phyloP scores from a whole-genome alignment of 2,113 vertebrate genomes.

The Hyperopisus bebe region DNA sequence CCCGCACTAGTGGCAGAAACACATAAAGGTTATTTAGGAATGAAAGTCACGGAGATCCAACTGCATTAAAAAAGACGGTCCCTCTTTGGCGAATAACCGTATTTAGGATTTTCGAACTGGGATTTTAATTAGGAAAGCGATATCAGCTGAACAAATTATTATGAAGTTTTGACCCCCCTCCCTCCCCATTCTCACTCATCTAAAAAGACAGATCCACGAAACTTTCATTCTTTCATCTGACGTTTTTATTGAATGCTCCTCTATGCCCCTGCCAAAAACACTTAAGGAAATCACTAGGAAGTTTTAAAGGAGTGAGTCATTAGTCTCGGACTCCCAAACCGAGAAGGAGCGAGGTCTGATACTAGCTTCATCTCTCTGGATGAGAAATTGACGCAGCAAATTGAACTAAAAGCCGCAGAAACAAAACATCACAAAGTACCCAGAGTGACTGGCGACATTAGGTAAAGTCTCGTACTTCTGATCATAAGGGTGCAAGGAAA shows the following conservation, averaged over 20 bases:
- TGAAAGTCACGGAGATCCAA: conserved; percentile 24
- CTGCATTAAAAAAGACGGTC: background rate
- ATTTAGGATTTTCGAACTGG: background rate
- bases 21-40: conserved; percentile 30
- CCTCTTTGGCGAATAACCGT: background rate
- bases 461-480: background rate
- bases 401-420: background rate
- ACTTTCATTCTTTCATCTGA: conserved; percentile 18
- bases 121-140: conserved; percentile 32
- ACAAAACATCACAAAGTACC: background rate
- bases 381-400: conserved; percentile 7
- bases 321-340: background rate
- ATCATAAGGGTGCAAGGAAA: background rate
- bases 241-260: conserved; percentile 9
- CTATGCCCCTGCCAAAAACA: conserved; percentile 9
- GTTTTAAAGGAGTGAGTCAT: conserved; percentile 12
- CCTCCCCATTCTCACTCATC: background rate
- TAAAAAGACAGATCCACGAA: conserved; percentile 5
- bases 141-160: conserved; percentile 7
- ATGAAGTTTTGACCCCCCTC: background rate
- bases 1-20: conserved; percentile 32
- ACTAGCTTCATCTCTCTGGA: background rate
- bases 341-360: background rate
- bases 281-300: conserved; percentile 8
- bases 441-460: background rate